These are phyloP conservation scores for Drosophila robusta DNA, from an alignment of 2,888 invertebrate species.

Conservation along the genomic window DNA sequence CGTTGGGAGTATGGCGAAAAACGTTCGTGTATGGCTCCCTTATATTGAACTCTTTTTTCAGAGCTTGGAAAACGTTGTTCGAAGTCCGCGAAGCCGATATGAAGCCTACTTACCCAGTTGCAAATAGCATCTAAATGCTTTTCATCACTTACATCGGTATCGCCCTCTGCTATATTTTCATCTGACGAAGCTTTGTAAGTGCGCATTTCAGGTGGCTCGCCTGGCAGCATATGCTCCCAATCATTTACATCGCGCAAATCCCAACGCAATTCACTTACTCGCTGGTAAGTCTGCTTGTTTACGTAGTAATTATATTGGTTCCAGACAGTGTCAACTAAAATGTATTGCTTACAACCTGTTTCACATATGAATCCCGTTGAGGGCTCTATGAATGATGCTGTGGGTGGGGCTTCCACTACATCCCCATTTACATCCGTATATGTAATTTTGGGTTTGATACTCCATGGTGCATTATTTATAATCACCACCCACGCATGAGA, in stretches of 20 bases:
- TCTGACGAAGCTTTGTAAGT: conserved; percentile 82
- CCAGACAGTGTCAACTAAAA: conserved; percentile 93
- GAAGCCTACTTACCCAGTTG: conserved; percentile 90
- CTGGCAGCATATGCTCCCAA: conserved; percentile 91
- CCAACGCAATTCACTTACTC: conserved; percentile 87
- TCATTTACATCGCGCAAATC: conserved; percentile 87
- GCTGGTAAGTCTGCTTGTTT: conserved; percentile 87
- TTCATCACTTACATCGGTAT: conserved; percentile 85
- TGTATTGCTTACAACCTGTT: conserved; percentile 87
- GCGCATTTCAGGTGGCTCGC: conserved; percentile 87
- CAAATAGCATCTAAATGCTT: conserved; percentile 92
- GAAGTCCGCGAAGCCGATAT: conserved; percentile 87
- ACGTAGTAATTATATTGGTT: conserved; percentile 94
- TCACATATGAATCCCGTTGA: conserved; percentile 90
- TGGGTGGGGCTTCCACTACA: conserved; percentile 75
- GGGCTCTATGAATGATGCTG: conserved; percentile 93
- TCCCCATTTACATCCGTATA: conserved; percentile 77
- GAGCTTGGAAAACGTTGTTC: conserved; percentile 91
- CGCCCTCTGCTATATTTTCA: conserved; percentile 86
- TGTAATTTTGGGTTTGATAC: conserved; percentile 72
- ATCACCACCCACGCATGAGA: conserved; percentile 95
- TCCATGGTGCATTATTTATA: conserved; percentile 84
- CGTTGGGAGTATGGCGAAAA: conserved; percentile 91
- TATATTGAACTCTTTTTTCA: conserved; percentile 89
- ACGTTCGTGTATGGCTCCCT: conserved; percentile 90